These are phyloP conservation scores for Platichthys stellatus DNA, from an alignment of 2,113 vertebrate species.

Conservation along the genomic window DNA sequence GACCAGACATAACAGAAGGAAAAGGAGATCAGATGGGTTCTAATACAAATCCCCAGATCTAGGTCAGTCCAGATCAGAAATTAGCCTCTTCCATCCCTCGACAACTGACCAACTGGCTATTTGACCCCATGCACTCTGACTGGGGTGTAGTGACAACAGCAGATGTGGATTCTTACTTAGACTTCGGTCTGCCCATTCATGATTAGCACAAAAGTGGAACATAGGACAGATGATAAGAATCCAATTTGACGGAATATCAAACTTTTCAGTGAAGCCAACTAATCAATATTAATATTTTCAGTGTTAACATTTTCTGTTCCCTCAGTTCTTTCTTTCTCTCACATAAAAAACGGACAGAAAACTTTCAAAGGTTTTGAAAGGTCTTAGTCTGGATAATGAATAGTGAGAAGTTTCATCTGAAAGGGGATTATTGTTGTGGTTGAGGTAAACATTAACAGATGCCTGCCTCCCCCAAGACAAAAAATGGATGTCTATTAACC, in stretches of 20 bases:
- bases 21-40: constrained; percentile 4
- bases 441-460: constrained; percentile 64
- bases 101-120: constrained; percentile 44
- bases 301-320: background rate
- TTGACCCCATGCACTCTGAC: constrained; percentile 27
- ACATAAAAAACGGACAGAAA: constrained; percentile 2
- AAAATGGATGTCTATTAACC: constrained; percentile 22
- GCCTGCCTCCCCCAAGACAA: constrained; percentile 23
- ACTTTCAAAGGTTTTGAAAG: background rate
- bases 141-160: constrained; percentile 5
- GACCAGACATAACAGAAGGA: constrained; percentile 26
- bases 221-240: background rate
- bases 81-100: constrained; percentile 25
- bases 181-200: background rate
- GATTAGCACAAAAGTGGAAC: too few species aligned
- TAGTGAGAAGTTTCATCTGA: constrained; percentile 17
- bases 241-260: background rate
- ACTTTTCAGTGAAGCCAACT: background rate
- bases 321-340: background rate
- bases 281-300: background rate
- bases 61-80: constrained; percentile 9
- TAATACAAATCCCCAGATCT: constrained; percentile 23
- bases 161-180: background rate
- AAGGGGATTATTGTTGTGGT: constrained; percentile 26
- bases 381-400: constrained; percentile 10